Evolutionary conservation across 1,140 invertebrate species (phyloP).

Genomic region (Camponotus pennsylvanicus): DNA sequence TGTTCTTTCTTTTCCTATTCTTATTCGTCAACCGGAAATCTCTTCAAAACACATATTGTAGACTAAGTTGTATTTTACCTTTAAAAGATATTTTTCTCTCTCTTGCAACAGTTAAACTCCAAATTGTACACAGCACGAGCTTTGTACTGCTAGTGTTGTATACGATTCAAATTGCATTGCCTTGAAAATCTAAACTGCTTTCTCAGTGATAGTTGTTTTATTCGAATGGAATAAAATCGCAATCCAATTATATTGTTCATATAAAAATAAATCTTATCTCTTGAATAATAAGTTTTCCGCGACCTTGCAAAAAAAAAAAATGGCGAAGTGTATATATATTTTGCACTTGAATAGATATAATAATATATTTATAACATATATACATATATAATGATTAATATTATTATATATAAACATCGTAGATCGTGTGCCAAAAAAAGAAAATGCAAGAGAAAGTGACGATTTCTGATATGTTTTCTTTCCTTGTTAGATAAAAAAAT

Average conservation of each 20-base stretch:
- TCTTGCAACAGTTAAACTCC: slow-evolving; percentile 10
- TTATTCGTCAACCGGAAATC: slow-evolving; percentile 10
- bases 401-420: neutral
- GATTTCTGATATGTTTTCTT: neutral
- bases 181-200: neutral
- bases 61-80: neutral
- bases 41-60: neutral
- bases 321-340: neutral
- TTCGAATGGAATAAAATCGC: neutral
- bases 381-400: neutral
- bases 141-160: neutral
- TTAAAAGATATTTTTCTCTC: slow-evolving; percentile 4
- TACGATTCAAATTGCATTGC: neutral
- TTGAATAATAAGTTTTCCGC: neutral
- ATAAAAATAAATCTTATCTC: neutral
- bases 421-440: neutral
- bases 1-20: neutral
- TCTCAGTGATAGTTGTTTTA: neutral
- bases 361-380: neutral
- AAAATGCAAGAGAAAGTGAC: neutral
- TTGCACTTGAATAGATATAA: neutral
- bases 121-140: neutral
- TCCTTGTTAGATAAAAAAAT: neutral
- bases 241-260: neutral
- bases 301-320: neutral